Evolutionary conservation across 1,140 invertebrate genomes (phyloP).

Genomic region (Aphaenogaster ashmeadi): DNA sequence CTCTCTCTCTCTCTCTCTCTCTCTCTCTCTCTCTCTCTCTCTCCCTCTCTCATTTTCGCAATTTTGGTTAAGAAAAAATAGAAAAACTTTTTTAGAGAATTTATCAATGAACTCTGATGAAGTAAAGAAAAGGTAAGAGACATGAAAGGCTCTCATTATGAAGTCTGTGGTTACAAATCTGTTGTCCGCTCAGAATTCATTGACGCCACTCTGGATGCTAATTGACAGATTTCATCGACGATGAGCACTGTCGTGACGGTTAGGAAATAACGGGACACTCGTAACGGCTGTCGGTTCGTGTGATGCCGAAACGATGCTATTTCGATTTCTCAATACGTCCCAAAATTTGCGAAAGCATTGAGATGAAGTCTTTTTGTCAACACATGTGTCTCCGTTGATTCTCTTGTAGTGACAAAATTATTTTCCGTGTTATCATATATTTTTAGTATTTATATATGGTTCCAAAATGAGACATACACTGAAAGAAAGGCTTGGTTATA

Average conservation of each 20-base stretch:
- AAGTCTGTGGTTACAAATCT: background rate
- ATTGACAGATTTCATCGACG: constrained; percentile 30
- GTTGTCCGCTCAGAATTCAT: constrained; percentile 5
- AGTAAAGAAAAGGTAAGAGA: background rate
- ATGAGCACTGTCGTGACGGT: background rate
- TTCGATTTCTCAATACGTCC: background rate
- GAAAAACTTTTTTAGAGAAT: background rate
- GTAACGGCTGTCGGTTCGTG: background rate
- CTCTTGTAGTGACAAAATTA: background rate
- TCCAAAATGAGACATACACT: background rate
- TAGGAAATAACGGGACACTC: constrained; percentile 34
- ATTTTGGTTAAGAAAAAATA: background rate
- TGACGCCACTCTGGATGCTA: constrained; percentile 11
- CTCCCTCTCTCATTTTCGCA: background rate
- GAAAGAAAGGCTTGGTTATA: too few species aligned
- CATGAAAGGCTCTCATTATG: background rate
- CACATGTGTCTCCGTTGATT: background rate
- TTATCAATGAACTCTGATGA: constrained; percentile 7
- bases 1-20: background rate
- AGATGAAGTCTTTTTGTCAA: background rate
- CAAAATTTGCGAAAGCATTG: background rate
- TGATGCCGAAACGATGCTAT: background rate
- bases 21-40: too few species aligned
- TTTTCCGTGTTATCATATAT: background rate
- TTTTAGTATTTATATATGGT: background rate